These are phyloP conservation scores for Sipha maydis DNA, from an alignment of 2,888 invertebrate species.

Conservation along the genomic window DNA sequence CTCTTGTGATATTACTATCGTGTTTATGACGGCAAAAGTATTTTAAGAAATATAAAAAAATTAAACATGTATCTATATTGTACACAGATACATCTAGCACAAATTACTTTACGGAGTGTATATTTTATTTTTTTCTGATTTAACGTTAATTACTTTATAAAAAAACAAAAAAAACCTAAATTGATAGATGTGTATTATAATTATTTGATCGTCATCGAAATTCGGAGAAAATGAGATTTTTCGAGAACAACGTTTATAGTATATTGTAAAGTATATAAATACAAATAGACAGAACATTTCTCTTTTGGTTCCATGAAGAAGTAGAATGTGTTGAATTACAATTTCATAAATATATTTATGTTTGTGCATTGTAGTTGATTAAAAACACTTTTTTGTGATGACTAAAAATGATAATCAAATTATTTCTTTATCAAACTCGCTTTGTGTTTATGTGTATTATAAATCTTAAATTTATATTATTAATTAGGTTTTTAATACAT, in stretches of 20 bases:
- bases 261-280: background rate
- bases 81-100: background rate
- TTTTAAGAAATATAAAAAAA: background rate
- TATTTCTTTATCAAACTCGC: background rate
- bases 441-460: background rate
- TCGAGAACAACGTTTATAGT: background rate
- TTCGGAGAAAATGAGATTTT: background rate
- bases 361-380: constrained; percentile 20
- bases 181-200: background rate
- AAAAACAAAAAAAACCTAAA: background rate
- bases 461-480: background rate
- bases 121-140: background rate
- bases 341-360: constrained; percentile 28
- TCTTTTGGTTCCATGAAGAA: constrained; percentile 10
- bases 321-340: constrained; percentile 16
- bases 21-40: background rate
- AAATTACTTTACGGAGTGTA: background rate
- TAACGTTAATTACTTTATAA: background rate
- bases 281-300: background rate
- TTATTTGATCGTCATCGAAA: background rate
- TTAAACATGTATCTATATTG: background rate
- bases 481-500: background rate
- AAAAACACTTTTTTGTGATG: background rate
- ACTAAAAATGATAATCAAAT: constrained; percentile 23
- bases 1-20: background rate